A percentile compares a stretch with the other conserved stretches of the same genome.
Conservation (phyloP, 1,140 invertebrate genomes). For the Lepidurus arcticus region DNA sequence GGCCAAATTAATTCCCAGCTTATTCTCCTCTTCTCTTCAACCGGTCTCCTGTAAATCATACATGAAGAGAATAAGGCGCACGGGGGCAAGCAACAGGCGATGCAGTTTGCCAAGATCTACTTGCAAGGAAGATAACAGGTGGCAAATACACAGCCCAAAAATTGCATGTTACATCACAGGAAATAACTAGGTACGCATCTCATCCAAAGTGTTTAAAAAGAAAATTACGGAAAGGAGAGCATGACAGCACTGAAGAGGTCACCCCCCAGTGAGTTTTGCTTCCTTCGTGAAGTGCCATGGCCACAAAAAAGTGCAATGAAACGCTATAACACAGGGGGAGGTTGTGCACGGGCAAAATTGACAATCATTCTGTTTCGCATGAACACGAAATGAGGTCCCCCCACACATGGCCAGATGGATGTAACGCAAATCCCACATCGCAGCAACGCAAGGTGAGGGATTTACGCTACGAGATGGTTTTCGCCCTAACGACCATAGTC, state of each 20-base stretch:
- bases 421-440: not conserved
- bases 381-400: not conserved
- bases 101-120: no score
- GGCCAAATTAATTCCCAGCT: not conserved
- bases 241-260: not conserved
- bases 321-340: constrained; percentile 1
- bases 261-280: not conserved
- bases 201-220: not conserved
- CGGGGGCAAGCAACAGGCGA: no score
- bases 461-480: not conserved
- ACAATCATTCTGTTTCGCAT: not conserved
- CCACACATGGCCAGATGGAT: not conserved
- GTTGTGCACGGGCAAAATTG: not conserved
- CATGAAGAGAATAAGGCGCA: no score
- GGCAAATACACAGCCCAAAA: no score
- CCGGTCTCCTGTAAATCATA: not conserved
- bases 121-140: no score
- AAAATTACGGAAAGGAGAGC: not conserved
- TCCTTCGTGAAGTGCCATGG: not conserved
- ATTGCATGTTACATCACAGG: not conserved
- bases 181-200: not conserved
- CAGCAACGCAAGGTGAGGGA: not conserved
- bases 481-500: not conserved
- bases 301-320: not conserved
- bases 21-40: not conserved